Conservation (phyloP, 2,113 vertebrate species). For the Lampris megalopsis region DNA sequence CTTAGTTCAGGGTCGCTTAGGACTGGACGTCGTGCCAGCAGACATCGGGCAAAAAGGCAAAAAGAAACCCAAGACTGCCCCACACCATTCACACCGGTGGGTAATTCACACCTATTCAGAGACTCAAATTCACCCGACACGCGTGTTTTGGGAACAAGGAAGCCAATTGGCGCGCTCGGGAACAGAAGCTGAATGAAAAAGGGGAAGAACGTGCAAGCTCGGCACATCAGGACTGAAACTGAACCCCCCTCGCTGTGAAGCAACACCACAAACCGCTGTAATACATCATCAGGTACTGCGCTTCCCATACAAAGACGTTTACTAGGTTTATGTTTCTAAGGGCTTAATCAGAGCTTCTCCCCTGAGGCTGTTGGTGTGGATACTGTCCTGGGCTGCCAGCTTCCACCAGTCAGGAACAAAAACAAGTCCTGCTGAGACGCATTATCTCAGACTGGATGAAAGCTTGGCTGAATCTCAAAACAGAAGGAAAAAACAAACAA, state of each 20-base stretch:
- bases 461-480: conserved; percentile 29
- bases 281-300: neutral
- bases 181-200: conserved; percentile 23
- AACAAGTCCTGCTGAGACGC: neutral
- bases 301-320: neutral
- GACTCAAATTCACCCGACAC: no score
- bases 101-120: no score
- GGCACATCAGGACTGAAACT: neutral
- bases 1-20: no score
- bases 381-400: conserved; percentile 3
- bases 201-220: conserved; percentile 17
- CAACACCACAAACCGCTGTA: no score
- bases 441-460: conserved; percentile 15
- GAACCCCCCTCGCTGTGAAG: no score
- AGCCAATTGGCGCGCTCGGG: no score
- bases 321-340: neutral
- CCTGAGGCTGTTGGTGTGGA: conserved; percentile 2
- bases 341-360: neutral
- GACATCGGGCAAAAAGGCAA: no score
- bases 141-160: no score
- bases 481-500: conserved; percentile 35
- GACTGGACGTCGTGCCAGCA: no score
- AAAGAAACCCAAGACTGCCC: no score
- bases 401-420: neutral
- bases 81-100: no score